phyloP scores from a whole-genome alignment of 1,140 invertebrate genomes.

The Drosophila repletoides region DNA sequence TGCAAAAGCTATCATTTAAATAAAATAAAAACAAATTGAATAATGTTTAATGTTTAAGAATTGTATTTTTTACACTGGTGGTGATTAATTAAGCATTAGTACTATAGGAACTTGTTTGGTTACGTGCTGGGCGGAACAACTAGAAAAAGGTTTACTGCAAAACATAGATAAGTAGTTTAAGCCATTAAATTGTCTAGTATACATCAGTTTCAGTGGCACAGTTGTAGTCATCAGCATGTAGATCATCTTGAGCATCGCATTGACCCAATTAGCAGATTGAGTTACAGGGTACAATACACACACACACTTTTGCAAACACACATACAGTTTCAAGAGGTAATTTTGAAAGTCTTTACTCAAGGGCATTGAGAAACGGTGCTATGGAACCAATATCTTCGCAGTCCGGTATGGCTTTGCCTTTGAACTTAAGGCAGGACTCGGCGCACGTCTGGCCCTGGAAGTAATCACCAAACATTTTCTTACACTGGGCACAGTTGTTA shows the following conservation, averaged over 20 bases:
- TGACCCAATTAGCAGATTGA: conserved; percentile 63
- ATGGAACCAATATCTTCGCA: conserved; percentile 91
- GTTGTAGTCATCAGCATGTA: conserved; percentile 40
- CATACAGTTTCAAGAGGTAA: neutral
- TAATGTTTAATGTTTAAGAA: conserved; percentile 9
- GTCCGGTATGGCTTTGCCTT: conserved; percentile 91
- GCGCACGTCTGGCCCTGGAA: conserved; percentile 93
- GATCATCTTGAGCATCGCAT: conserved; percentile 56
- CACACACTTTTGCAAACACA: neutral
- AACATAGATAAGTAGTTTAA: conserved; percentile 1
- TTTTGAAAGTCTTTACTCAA: conserved; percentile 48
- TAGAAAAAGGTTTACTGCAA: neutral
- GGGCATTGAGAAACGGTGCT: conserved; percentile 88
- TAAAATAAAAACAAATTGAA: conserved; percentile 53
- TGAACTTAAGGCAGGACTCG: conserved; percentile 90
- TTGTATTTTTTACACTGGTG: too few relatives aligned
- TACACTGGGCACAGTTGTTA: conserved; percentile 93
- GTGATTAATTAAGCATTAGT: conserved; percentile 3
- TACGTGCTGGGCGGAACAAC: neutral
- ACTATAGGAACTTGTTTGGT: conserved; percentile 31
- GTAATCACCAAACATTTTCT: conserved; percentile 92
- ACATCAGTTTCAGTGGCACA: conserved; percentile 26
- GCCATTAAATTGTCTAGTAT: neutral
- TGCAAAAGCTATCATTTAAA: conserved; percentile 60
- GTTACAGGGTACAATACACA: conserved; percentile 51